These are phyloP conservation scores for Perognathus longimembris DNA, from an alignment of 2,113 vertebrate species.

Conservation along the genomic window DNA sequence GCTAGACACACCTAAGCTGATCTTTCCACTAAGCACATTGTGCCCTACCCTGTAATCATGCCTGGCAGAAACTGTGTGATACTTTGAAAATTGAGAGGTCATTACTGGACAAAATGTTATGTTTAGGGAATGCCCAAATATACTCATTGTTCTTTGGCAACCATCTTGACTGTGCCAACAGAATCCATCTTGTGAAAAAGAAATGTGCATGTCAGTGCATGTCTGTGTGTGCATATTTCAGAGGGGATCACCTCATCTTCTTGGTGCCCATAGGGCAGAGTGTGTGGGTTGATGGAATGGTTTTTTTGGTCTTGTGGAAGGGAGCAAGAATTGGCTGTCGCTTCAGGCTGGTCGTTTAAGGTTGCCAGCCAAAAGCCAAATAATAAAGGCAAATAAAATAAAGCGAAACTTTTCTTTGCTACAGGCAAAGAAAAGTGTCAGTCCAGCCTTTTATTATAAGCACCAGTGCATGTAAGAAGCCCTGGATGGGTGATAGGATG, in stretches of 20 bases:
- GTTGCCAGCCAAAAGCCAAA: constrained; percentile 73
- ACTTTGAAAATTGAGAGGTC: constrained; percentile 72
- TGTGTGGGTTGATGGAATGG: constrained; percentile 49
- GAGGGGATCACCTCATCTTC: constrained; percentile 44
- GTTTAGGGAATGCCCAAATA: constrained; percentile 63
- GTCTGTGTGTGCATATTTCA: constrained; percentile 24
- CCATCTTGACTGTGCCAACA: constrained; percentile 43
- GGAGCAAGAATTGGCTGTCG: constrained; percentile 22
- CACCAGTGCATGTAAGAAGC: constrained; percentile 64
- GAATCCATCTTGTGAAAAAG: neutral
- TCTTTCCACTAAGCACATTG: constrained; percentile 47
- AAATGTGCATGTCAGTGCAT: neutral
- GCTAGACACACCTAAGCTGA: constrained; percentile 62
- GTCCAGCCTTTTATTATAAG: constrained; percentile 77
- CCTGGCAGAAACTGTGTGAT: constrained; percentile 74
- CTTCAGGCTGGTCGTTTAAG: constrained; percentile 76
- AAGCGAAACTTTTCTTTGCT: constrained; percentile 78
- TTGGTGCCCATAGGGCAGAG: constrained; percentile 48
- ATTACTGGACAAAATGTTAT: constrained; percentile 74
- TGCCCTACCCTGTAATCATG: constrained; percentile 68
- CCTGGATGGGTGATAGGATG: constrained; percentile 71
- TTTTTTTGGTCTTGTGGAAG: constrained; percentile 19
- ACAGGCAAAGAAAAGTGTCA: constrained; percentile 78
- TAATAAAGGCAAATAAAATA: constrained; percentile 81
- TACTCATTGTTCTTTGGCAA: constrained; percentile 60